Evolutionary conservation across 1,140 invertebrate species (phyloP).

Genomic region (Sinella curviseta): DNA sequence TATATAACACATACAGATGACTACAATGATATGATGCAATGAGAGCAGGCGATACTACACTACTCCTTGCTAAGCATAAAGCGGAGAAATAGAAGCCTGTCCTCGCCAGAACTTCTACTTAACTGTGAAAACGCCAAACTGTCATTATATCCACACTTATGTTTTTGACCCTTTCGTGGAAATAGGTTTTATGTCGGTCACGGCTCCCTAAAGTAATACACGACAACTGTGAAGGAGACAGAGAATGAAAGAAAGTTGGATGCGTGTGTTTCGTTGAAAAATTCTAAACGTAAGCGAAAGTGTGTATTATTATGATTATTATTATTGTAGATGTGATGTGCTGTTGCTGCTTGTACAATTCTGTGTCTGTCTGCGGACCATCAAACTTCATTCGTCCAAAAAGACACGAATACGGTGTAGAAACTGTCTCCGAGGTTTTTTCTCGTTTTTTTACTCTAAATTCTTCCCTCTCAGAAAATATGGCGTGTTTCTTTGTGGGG

Average conservation of each 20-base stretch:
- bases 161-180: neutral
- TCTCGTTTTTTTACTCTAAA: too few relatives aligned
- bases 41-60: too few relatives aligned
- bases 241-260: too few relatives aligned
- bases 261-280: neutral
- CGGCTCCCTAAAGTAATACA: conserved; percentile 2
- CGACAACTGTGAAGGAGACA: too few relatives aligned
- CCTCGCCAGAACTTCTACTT: neutral
- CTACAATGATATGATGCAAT: neutral
- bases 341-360: neutral
- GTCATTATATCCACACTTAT: neutral
- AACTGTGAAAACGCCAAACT: neutral
- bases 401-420: too few relatives aligned
- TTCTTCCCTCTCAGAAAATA: too few relatives aligned
- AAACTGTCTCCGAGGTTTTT: too few relatives aligned
- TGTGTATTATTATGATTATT: too few relatives aligned
- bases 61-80: too few relatives aligned
- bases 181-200: neutral
- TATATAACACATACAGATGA: neutral
- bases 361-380: neutral
- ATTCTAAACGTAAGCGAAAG: too few relatives aligned
- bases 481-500: too few relatives aligned
- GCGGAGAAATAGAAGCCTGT: neutral
- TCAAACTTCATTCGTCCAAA: neutral
- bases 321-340: too few relatives aligned